Evolutionary conservation across 2,888 invertebrate genomes (phyloP).

Genomic region (Sylvicola cinctus): DNA sequence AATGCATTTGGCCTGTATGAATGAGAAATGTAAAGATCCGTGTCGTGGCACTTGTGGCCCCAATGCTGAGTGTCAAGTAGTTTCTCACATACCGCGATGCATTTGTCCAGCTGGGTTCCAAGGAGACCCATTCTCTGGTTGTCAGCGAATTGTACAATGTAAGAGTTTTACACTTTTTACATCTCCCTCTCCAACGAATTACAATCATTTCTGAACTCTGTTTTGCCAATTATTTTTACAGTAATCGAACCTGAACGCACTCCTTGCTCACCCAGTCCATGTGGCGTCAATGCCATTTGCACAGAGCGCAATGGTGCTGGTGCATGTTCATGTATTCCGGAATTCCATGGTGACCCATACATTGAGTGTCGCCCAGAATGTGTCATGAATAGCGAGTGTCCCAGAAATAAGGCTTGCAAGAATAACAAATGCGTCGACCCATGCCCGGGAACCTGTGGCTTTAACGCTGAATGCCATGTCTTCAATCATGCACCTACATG

Average conservation of each 20-base stretch:
- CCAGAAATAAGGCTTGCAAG: conserved; percentile 37
- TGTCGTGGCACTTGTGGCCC: conserved; percentile 47
- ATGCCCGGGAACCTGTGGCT: conserved; percentile 63
- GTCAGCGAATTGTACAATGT: conserved; percentile 26
- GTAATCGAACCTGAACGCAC: conserved; percentile 18
- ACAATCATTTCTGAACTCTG: not conserved
- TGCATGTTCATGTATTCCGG: conserved; percentile 39
- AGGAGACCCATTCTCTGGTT: conserved; percentile 41
- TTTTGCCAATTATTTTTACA: no score
- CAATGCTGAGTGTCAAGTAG: conserved; percentile 38
- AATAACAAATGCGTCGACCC: conserved; percentile 67
- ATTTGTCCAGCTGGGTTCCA: conserved; percentile 31
- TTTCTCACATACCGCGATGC: conserved; percentile 30
- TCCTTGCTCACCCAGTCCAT: conserved; percentile 43
- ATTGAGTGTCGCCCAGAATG: conserved; percentile 48
- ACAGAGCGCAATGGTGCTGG: conserved; percentile 40
- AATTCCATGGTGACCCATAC: conserved; percentile 42
- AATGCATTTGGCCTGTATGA: conserved; percentile 28
- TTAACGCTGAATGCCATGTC: conserved; percentile 52
- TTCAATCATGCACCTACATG: conserved; percentile 46
- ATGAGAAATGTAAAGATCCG: conserved; percentile 34
- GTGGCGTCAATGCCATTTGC: conserved; percentile 44
- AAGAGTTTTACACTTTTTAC: conserved; percentile 14
- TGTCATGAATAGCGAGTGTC: conserved; percentile 41
- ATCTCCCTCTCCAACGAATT: not conserved